Percentiles rank a stretch among this genome's conserved stretches.
Evolutionary conservation across 2,888 invertebrate species (phyloP).

Genomic region (Chorisops tibialis): DNA sequence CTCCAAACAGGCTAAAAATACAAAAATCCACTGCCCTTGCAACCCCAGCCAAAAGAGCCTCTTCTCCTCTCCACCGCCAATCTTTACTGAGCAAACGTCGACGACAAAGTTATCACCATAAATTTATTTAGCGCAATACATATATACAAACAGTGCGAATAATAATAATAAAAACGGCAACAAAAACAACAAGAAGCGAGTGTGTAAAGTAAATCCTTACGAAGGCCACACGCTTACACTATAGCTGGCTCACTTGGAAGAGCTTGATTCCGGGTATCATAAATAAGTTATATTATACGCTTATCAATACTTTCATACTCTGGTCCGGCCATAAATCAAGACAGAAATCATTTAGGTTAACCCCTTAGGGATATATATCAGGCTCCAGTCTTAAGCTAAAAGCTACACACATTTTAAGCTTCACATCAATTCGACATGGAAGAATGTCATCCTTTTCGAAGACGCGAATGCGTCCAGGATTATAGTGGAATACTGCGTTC

Average conservation of each 20-base stretch:
- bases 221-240: neutral
- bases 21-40: neutral
- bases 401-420: neutral
- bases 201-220: neutral
- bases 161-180: neutral
- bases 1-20: neutral
- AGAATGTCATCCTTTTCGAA: neutral
- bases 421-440: neutral
- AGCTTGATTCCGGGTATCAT: neutral
- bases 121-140: neutral
- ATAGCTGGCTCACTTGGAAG: too few species aligned
- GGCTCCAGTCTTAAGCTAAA: neutral
- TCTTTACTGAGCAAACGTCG: neutral
- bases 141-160: neutral
- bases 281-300: neutral
- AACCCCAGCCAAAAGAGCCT: neutral
- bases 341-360: neutral
- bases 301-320: neutral
- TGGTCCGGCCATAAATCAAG: neutral
- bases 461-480: neutral
- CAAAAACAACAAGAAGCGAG: neutral
- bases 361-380: neutral
- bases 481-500: neutral
- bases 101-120: conserved; percentile 13
- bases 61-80: neutral